Conservation (phyloP, 2,113 vertebrate genomes). For the Melanostigma gelatinosum region DNA sequence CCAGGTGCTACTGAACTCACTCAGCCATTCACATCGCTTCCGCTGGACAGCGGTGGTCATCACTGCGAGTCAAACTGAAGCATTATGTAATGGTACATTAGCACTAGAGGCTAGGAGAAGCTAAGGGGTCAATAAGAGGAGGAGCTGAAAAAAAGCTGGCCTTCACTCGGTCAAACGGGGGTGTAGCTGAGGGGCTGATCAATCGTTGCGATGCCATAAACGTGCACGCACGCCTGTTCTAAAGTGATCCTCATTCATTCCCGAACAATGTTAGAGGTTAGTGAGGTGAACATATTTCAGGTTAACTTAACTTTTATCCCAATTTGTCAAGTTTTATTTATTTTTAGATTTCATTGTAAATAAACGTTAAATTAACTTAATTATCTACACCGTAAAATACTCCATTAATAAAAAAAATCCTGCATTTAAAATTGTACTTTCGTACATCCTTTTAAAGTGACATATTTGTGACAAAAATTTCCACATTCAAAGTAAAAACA, state of each 20-base stretch:
- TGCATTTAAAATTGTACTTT: neutral
- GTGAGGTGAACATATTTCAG: neutral
- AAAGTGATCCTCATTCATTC: neutral
- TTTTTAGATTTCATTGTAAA: neutral
- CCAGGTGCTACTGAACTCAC: neutral
- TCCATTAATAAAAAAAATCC: neutral
- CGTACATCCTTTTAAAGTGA: neutral
- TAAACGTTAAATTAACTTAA: neutral
- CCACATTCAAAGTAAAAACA: neutral
- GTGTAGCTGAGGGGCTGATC: slow-evolving; percentile 32
- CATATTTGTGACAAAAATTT: neutral
- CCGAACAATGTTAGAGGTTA: neutral
- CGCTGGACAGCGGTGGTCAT: slow-evolving; percentile 10
- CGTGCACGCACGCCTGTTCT: slow-evolving; percentile 18
- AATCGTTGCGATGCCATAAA: slow-evolving; percentile 51
- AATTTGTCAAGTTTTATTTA: neutral
- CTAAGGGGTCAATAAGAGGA: slow-evolving; percentile 57
- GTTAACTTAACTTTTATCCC: neutral
- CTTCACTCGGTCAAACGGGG: slow-evolving; percentile 49
- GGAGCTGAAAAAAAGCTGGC: slow-evolving; percentile 21
- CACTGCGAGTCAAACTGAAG: slow-evolving; percentile 23
- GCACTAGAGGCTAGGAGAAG: slow-evolving; percentile 27
- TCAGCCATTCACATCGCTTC: slow-evolving; percentile 17
- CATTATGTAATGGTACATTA: slow-evolving; percentile 64
- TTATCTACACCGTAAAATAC: neutral